These are phyloP conservation scores for Nomada flava DNA, from an alignment of 2,888 invertebrate genomes.

Conservation along the genomic window DNA sequence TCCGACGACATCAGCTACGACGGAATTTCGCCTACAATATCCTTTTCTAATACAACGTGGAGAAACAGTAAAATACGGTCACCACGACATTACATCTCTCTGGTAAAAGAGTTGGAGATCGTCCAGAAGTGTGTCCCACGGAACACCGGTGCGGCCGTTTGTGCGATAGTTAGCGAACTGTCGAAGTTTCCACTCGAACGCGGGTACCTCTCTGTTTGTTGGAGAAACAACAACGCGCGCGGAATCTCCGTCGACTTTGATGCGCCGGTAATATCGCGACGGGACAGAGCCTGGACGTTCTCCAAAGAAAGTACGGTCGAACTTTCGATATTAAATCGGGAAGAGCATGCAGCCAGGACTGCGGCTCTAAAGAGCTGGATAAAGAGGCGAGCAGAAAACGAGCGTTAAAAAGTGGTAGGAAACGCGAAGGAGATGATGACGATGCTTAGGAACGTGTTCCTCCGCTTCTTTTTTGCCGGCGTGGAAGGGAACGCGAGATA, in stretches of 20 bases:
- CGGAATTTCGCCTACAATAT: constrained; percentile 97
- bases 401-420: constrained; percentile 37
- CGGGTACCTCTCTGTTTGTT: neutral
- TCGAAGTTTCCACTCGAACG: constrained; percentile 17
- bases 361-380: constrained; percentile 2
- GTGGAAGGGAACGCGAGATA: constrained; percentile 45
- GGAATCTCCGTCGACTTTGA: constrained; percentile 17
- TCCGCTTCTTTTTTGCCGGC: constrained; percentile 40
- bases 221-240: constrained; percentile 1
- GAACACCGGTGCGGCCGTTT: neutral
- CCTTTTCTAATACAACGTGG: constrained; percentile 89
- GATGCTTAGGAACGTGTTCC: constrained; percentile 60
- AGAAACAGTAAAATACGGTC: neutral
- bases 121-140: constrained; percentile 39
- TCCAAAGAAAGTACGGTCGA: constrained; percentile 49
- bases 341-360: constrained; percentile 10
- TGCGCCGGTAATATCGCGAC: constrained; percentile 27
- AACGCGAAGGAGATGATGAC: constrained; percentile 53
- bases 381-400: constrained; percentile 38
- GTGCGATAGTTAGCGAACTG: constrained; percentile 6
- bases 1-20: constrained; percentile 96
- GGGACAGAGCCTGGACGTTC: constrained; percentile 47
- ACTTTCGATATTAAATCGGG: constrained; percentile 49
- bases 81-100: neutral
- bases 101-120: constrained; percentile 47